Conservation (phyloP, 2,113 vertebrate genomes). For the Manacus vitellinus region DNA sequence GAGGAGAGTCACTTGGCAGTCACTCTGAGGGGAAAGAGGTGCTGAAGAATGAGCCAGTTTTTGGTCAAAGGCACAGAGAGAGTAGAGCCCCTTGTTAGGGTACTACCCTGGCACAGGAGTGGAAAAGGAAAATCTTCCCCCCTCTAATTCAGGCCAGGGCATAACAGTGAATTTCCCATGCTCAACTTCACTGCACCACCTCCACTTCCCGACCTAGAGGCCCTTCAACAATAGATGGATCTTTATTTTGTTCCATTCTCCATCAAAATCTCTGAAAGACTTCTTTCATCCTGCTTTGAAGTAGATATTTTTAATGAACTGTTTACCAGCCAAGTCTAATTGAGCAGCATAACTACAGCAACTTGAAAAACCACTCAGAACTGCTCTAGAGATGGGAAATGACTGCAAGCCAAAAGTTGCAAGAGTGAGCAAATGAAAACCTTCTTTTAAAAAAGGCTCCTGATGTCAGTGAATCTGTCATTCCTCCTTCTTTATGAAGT, state of each 20-base stretch:
- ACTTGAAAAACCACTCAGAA: conserved; percentile 35
- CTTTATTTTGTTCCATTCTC: neutral
- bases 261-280: neutral
- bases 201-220: neutral
- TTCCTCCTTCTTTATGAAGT: neutral
- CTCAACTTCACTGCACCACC: neutral
- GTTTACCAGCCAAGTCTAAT: conserved; percentile 47
- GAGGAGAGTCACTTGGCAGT: neutral
- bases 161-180: neutral
- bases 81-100: neutral
- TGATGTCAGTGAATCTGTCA: neutral
- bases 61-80: neutral
- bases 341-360: neutral
- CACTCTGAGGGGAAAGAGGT: neutral
- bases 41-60: neutral
- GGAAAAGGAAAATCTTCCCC: neutral
- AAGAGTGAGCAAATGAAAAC: neutral
- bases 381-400: conserved; percentile 12
- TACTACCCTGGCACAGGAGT: neutral
- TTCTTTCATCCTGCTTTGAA: conserved; percentile 40
- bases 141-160: neutral
- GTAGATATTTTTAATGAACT: conserved; percentile 38
- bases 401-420: conserved; percentile 32
- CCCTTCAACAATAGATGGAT: neutral
- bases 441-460: neutral